Evolutionary conservation across 2,888 invertebrate species (phyloP).

Genomic region (Cremastinae sp.): DNA sequence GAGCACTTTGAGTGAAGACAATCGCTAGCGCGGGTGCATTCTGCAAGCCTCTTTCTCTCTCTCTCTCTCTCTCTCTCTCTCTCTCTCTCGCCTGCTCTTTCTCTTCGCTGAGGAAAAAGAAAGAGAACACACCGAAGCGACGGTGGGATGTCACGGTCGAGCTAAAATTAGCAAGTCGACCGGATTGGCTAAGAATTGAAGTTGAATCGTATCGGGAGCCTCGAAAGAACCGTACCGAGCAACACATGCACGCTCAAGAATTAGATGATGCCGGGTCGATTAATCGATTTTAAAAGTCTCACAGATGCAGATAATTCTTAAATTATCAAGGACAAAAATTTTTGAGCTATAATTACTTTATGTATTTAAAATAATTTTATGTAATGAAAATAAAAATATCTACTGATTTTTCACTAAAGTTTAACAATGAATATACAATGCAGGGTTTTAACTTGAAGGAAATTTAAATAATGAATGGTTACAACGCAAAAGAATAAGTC

Average conservation of each 20-base stretch:
- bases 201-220: slow-evolving; percentile 46
- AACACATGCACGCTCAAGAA: slow-evolving; percentile 32
- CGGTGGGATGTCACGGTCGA: slow-evolving; percentile 79
- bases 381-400: too few relatives aligned
- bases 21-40: slow-evolving; percentile 67
- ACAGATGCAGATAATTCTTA: not conserved
- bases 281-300: slow-evolving; percentile 22
- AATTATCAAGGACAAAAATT: too few relatives aligned
- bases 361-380: too few relatives aligned
- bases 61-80: slow-evolving; percentile 9
- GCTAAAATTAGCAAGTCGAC: slow-evolving; percentile 79
- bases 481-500: too few relatives aligned
- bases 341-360: too few relatives aligned
- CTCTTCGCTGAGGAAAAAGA: slow-evolving; percentile 1
- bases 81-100: slow-evolving; percentile 14
- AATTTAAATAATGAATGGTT: too few relatives aligned
- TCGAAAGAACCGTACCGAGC: slow-evolving; percentile 35
- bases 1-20: slow-evolving; percentile 63
- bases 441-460: too few relatives aligned
- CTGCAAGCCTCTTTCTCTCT: slow-evolving; percentile 29
- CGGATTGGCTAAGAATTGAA: slow-evolving; percentile 71
- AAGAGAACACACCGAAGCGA: slow-evolving; percentile 64
- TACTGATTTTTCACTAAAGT: too few relatives aligned
- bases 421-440: too few relatives aligned
- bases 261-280: slow-evolving; percentile 19